Base-by-base conservation (phyloP, 1,140 invertebrate genomes). In the Aphidius ervi region DNA sequence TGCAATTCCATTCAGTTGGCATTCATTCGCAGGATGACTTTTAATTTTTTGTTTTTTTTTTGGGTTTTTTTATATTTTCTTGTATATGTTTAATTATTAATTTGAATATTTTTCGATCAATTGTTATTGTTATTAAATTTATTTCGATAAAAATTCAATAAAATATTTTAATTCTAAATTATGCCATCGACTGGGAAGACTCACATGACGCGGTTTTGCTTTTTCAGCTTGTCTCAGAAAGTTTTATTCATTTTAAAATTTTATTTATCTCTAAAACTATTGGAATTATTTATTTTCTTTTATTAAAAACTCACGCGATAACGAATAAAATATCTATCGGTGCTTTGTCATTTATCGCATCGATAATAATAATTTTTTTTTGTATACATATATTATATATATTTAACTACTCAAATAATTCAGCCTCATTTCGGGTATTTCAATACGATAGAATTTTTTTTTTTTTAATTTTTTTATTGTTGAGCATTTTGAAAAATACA, bases 401-500 rank as follows among this genome's bases (percentile, higher is more conserved):
- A 37, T 50, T 50, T 50, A 31, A 8, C 9, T 50, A 31, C 10
- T 20, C 5, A 46, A 9, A 37, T 37, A 16, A 9, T 49, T 16
- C 42, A n/a, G 5, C 10, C 56, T 50, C 53, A 55, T 42, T 42
- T 39, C 59, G 49, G 41, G 54, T 61, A 61, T 59, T 61, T 58
- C 42, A 64, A 62, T 58, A 60, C 59, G 53, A 61, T 63, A 63
- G 56, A 66, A 31, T 31, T 31, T 31, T 1, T 31, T 31, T 31
- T 3, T 31, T 31, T 66, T 62, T 59, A 58, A 65, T 63, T 62
- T 59, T 52, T 52, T 57, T 62, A 50, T 64, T 68, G 66, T 74
- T 75, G 76, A 78, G 72, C 74, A 74, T 73, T 73, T 72, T 67
- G 67, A 67, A 67, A 74, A 67, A 65, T 69, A 69, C 71, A 71